Evolutionary conservation across 1,140 invertebrate species (phyloP), one percentile per base, ranked within the genome.

Genomic region (Drosophila azteca): DNA sequence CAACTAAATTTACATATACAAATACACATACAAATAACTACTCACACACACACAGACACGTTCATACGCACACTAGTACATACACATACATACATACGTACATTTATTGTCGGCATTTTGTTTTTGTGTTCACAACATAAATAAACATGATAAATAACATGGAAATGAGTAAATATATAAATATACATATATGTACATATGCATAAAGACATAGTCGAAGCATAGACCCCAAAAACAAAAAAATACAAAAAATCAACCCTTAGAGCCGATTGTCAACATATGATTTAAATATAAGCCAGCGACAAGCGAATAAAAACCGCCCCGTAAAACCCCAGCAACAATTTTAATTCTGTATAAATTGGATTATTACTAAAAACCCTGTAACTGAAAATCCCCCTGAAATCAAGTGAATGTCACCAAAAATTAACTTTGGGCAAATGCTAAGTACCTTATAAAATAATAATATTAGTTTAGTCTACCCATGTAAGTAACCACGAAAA

Each of bases 81-180:
- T 35, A 64, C 55, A 59, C 64, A 50, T 74, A 70, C 55, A 13
- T 8, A 9, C 46, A 52, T 6, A 11, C 51, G 73, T 50, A 63
- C 71, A 63, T 55, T 80, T 74, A 77, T 63, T 85, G 82, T 87
- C 82, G 77, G 77, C 68, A 81, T 81, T 74, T 63, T 69, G 81
- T 87, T 81, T 66, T 81, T 81, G 78, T 87, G 81, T 81, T 81
- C 50, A 71, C 71, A 81, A 85, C 81, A 79, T 84, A 55, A 77
- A 80, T 67, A 80, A 73, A 81, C 57, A 73, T 59, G 44, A 64
- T 77, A 69, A 85, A 80, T 74, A 85, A 77, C 49, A 55, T 63
- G 64, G 24, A 68, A 71, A 80, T 73, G 49, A 71, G 62, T 65
- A 68, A 60, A 63, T 55, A 67, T 68, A 45, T 26, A 66, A 52